Conservation (phyloP, 92 coral and sea anemone genomes). For the Epizoanthus fatuus region DNA sequence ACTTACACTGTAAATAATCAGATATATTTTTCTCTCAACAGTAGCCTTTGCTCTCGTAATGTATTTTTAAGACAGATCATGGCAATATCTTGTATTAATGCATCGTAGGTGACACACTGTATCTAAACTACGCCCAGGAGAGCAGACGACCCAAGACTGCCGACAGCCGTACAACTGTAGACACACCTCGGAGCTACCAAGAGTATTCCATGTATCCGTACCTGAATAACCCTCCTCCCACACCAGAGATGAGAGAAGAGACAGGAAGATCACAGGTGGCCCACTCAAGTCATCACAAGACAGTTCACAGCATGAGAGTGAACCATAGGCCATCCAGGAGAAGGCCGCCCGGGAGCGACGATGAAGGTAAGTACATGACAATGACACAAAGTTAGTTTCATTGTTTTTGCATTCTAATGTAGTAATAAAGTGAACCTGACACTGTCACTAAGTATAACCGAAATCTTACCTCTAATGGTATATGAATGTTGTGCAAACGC, state of each 20-base stretch:
- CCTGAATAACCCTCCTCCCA: conserved; percentile 31
- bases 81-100: background rate
- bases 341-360: background rate
- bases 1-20: no score
- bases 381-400: no score
- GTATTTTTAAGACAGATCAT: background rate
- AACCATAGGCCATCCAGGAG: background rate
- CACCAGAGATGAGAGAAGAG: conserved; percentile 11
- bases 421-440: no score
- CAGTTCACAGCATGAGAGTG: background rate
- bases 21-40: background rate
- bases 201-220: conserved; percentile 80
- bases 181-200: conserved; percentile 49
- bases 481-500: no score
- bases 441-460: no score
- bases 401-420: no score
- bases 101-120: conserved; percentile 58
- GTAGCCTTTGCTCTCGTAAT: background rate
- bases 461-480: no score
- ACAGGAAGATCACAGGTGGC: background rate
- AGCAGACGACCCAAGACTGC: conserved; percentile 71
- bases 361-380: conserved; percentile 18
- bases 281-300: background rate
- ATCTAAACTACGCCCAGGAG: conserved; percentile 39
- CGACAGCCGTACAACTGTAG: conserved; percentile 52